Evolutionary conservation across 1,140 invertebrate genomes (phyloP).

Genomic region (Drosophila parabipectinata): DNA sequence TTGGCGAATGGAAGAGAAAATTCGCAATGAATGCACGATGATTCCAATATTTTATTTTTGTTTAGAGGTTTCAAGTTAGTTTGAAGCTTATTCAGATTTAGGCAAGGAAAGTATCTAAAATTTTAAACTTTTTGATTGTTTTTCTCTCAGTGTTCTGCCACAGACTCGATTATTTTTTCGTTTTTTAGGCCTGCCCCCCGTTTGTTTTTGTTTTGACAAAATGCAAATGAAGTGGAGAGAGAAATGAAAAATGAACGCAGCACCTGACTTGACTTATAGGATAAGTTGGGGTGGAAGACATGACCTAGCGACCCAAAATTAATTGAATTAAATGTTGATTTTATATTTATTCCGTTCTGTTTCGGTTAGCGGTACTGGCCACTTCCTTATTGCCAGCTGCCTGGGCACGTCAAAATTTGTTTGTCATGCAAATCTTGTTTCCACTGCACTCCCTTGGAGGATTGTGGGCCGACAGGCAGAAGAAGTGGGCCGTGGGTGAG

Average conservation of each 20-base stretch:
- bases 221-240: slow-evolving; percentile 69
- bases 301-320: slow-evolving; percentile 75
- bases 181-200: slow-evolving; percentile 38
- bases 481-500: slow-evolving; percentile 21
- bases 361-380: slow-evolving; percentile 37
- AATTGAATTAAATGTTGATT: slow-evolving; percentile 74
- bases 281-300: slow-evolving; percentile 4
- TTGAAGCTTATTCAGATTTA: background rate
- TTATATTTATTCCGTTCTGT: slow-evolving; percentile 56
- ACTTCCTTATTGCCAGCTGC: slow-evolving; percentile 27
- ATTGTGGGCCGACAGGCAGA: background rate
- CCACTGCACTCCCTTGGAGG: slow-evolving; percentile 3
- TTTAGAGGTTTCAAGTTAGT: too few relatives aligned
- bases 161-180: slow-evolving; percentile 27
- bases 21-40: background rate
- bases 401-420: slow-evolving; percentile 43
- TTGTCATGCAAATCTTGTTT: slow-evolving; percentile 51
- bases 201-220: slow-evolving; percentile 57
- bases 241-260: slow-evolving; percentile 72
- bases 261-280: slow-evolving; percentile 57
- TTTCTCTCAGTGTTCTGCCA: slow-evolving; percentile 2
- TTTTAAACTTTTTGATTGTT: background rate
- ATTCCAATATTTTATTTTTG: background rate
- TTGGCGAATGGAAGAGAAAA: slow-evolving; percentile 41
- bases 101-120: background rate